phyloP scores from a whole-genome alignment of 2,797 vertebrate species.

The Leptoclinus maculatus region DNA sequence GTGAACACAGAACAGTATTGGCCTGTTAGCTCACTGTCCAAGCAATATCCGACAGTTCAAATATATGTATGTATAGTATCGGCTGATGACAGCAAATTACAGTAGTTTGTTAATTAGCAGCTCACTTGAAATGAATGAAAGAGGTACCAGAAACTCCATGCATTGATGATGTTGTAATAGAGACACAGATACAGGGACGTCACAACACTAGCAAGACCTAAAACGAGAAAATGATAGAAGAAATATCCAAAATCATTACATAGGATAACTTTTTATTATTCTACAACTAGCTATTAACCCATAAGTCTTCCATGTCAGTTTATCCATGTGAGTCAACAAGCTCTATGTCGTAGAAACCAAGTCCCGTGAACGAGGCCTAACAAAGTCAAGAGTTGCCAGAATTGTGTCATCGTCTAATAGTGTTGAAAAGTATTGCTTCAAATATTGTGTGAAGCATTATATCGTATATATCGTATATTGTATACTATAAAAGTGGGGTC shows the following conservation, averaged over 20 bases:
- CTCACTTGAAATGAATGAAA: slow-evolving; percentile 97
- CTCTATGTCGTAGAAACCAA: not conserved
- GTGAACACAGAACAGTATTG: slow-evolving; percentile 11
- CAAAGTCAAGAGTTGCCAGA: not conserved
- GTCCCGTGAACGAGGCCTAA: not conserved
- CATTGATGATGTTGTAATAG: slow-evolving; percentile 96
- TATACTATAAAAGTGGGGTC: not conserved
- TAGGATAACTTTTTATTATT: not conserved
- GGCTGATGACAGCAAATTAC: not conserved
- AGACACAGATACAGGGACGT: slow-evolving; percentile 92
- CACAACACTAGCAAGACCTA: slow-evolving; percentile 91
- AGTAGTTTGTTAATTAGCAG: slow-evolving; percentile 6
- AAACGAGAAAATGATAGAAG: slow-evolving; percentile 9
- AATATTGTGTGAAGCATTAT: not conserved
- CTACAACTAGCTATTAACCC: not conserved
- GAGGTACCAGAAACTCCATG: slow-evolving; percentile 98
- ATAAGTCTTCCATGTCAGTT: not conserved
- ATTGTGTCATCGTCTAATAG: not conserved
- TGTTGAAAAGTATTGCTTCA: not conserved
- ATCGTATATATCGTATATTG: not conserved
- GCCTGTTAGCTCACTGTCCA: not conserved
- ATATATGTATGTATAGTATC: not conserved
- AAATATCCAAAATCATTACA: not conserved
- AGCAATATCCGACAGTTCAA: not conserved
- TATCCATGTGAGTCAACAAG: not conserved